Evolutionary conservation across 92 coral and sea anemone genomes (phyloP).

Genomic region (Ricordea florida): DNA sequence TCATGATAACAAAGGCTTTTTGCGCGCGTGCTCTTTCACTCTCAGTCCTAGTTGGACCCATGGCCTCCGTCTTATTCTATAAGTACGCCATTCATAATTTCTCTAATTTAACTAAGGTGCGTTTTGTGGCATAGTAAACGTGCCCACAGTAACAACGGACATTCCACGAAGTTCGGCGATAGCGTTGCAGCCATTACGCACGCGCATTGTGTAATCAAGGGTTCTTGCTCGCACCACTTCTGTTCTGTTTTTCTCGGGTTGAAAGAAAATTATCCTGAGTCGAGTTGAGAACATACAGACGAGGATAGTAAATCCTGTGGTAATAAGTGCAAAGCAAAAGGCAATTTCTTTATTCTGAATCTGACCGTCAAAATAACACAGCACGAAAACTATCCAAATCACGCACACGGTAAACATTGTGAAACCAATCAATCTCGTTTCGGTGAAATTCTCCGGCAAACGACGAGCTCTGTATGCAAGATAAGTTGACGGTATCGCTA

Average conservation of each 20-base stretch:
- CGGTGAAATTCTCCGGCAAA: slow-evolving; percentile 94
- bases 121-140: slow-evolving; percentile 40
- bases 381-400: slow-evolving; percentile 78
- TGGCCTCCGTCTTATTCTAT: too few relatives aligned
- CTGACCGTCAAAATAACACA: slow-evolving; percentile 73
- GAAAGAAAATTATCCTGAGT: slow-evolving; percentile 82
- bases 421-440: slow-evolving; percentile 88
- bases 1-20: too few relatives aligned
- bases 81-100: too few relatives aligned
- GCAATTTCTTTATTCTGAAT: slow-evolving; percentile 47
- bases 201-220: slow-evolving; percentile 85
- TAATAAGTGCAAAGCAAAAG: slow-evolving; percentile 67
- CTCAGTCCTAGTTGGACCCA: too few relatives aligned
- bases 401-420: slow-evolving; percentile 96
- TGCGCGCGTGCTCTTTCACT: too few relatives aligned
- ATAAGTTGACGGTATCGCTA: slow-evolving; percentile 85
- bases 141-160: slow-evolving; percentile 83
- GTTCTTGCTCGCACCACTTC: slow-evolving; percentile 89
- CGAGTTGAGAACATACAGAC: slow-evolving; percentile 87
- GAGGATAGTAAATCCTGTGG: slow-evolving; percentile 77
- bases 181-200: slow-evolving; percentile 51
- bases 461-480: slow-evolving; percentile 94
- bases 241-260: slow-evolving; percentile 87
- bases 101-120: too few relatives aligned
- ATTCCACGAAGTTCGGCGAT: slow-evolving; percentile 62